phyloP scores from a whole-genome alignment of 2,113 vertebrate species.

The Cyphomyrus plagiostoma region DNA sequence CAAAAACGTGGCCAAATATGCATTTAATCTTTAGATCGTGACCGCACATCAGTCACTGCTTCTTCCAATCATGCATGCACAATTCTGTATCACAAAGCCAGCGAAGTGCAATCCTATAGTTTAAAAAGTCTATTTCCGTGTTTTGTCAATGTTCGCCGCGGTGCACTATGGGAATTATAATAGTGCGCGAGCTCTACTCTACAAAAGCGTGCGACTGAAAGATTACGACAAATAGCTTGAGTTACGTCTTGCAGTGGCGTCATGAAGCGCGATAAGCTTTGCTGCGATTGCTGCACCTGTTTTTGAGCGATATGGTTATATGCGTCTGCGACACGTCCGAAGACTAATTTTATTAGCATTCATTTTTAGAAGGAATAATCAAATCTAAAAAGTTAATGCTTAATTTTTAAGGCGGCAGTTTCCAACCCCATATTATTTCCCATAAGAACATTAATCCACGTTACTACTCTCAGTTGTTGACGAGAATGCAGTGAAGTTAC shows the following conservation, averaged over 20 bases:
- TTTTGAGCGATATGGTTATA: not conserved
- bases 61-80: not conserved
- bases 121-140: not conserved
- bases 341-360: not conserved
- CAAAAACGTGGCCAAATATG: not conserved
- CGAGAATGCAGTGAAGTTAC: not conserved
- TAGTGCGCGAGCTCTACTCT: not conserved
- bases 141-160: not conserved
- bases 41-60: not conserved
- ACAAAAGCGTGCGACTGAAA: not conserved
- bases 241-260: not conserved
- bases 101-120: not conserved
- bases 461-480: not conserved
- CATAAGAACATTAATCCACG: not conserved
- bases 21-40: not conserved
- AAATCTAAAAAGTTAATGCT: not conserved
- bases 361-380: not conserved
- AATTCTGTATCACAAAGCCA: not conserved
- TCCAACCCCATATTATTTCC: not conserved
- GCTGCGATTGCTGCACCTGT: not conserved
- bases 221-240: too few species aligned
- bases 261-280: not conserved
- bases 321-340: not conserved
- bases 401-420: not conserved
- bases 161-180: conserved; percentile 26